Evolutionary conservation across 1,140 invertebrate genomes (phyloP).

Genomic region (Drosophila pseudoananassae): DNA sequence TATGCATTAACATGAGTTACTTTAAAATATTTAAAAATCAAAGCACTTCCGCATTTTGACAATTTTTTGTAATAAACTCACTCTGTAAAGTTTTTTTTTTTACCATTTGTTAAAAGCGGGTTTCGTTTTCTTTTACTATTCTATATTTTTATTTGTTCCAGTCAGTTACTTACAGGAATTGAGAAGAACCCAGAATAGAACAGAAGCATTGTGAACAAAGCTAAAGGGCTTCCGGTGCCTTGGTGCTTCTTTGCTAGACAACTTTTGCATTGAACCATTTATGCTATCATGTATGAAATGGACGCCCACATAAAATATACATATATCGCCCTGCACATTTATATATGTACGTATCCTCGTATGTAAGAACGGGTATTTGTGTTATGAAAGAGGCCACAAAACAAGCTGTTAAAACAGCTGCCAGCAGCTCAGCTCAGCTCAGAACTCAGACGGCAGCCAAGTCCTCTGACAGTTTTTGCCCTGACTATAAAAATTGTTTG

Average conservation of each 20-base stretch:
- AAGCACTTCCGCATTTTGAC: not conserved
- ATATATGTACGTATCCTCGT: conserved; percentile 6
- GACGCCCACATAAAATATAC: conserved; percentile 52
- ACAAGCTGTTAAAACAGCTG: conserved; percentile 76
- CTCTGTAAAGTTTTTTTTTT: conserved; percentile 28
- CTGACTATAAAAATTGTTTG: conserved; percentile 83
- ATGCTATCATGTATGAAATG: conserved; percentile 62
- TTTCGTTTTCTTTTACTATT: conserved; percentile 3
- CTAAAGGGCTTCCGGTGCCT: conserved; percentile 20
- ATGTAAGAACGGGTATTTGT: conserved; percentile 44
- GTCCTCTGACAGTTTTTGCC: conserved; percentile 62
- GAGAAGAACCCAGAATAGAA: not conserved
- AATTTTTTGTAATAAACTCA: not conserved
- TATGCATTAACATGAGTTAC: no score
- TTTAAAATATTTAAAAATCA: no score
- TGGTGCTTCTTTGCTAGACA: conserved; percentile 42
- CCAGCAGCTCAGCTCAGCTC: conserved; percentile 41
- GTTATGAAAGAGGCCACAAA: conserved; percentile 57
- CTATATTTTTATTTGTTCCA: conserved; percentile 19
- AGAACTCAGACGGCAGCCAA: conserved; percentile 27
- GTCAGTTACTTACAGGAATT: conserved; percentile 47
- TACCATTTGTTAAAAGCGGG: conserved; percentile 4
- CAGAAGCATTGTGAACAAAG: conserved; percentile 15
- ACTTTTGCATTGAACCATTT: conserved; percentile 59
- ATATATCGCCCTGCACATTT: conserved; percentile 17